These are phyloP conservation scores for Sporophila hypoxantha DNA, from an alignment of 2,113 vertebrate species.

Conservation along the genomic window DNA sequence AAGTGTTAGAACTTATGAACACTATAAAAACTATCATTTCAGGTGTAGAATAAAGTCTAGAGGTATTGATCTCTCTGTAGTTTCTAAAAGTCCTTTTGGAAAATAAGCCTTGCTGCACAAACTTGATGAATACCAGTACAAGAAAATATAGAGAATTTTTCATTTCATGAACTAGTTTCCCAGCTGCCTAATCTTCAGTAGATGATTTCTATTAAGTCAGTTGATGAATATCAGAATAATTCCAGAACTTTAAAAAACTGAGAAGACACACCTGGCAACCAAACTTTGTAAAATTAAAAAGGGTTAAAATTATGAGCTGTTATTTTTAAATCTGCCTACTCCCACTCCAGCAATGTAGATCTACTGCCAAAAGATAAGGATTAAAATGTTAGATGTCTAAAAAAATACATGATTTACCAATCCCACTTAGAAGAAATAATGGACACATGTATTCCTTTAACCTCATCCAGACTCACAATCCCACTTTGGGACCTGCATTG, in stretches of 20 bases:
- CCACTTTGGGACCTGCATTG: not conserved
- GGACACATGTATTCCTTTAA: not conserved
- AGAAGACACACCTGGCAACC: not conserved
- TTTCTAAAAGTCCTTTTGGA: not conserved
- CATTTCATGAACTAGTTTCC: not conserved
- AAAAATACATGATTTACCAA: not conserved
- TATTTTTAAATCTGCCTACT: constrained; percentile 25
- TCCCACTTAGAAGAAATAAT: not conserved
- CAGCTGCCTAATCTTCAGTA: not conserved
- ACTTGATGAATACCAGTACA: not conserved
- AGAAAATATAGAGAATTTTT: not conserved
- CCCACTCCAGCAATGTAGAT: constrained; percentile 12
- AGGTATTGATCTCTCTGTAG: not conserved
- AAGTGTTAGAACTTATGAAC: not conserved
- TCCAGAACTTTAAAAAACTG: not conserved
- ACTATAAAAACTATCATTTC: not conserved
- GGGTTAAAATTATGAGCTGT: not conserved
- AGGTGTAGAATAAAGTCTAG: not conserved
- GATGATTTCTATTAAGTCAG: not conserved
- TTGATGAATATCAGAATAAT: not conserved
- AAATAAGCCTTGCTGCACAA: not conserved
- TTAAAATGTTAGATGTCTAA: not conserved
- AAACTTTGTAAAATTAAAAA: not conserved
- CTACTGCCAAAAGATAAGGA: not conserved
- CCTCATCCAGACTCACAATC: not conserved